phyloP scores from a whole-genome alignment of 2,888 invertebrate species.

The Heliconius aoede region DNA sequence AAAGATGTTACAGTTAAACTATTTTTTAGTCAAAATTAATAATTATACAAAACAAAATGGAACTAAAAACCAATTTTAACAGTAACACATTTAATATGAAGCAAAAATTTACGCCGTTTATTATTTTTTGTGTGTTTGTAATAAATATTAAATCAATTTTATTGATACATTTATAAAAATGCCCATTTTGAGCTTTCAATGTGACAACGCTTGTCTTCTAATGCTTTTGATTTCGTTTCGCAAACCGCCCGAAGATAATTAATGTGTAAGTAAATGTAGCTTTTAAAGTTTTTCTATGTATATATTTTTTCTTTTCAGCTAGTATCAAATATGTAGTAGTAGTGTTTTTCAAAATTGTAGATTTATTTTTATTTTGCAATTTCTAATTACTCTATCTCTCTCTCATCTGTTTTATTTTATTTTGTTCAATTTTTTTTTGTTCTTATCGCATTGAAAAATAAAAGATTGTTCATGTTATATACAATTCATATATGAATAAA shows the following conservation, averaged over 20 bases:
- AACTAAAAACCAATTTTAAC: neutral
- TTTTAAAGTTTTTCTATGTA: slow-evolving; percentile 32
- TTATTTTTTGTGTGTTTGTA: slow-evolving; percentile 36
- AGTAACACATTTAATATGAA: neutral
- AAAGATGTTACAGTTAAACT: neutral
- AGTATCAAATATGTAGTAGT: neutral
- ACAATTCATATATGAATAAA: too few relatives aligned
- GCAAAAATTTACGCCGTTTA: slow-evolving; percentile 4
- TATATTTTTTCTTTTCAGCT: slow-evolving; percentile 31
- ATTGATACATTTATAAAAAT: slow-evolving; percentile 55
- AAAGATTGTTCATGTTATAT: too few relatives aligned
- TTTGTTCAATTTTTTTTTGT: neutral
- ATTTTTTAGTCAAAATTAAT: neutral
- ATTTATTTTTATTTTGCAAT: slow-evolving; percentile 8
- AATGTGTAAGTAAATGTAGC: slow-evolving; percentile 58
- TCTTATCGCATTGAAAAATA: too few relatives aligned
- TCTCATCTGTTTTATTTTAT: too few relatives aligned
- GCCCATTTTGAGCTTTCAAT: slow-evolving; percentile 78
- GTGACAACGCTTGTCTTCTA: slow-evolving; percentile 69
- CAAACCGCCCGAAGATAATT: slow-evolving; percentile 57
- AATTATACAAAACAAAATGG: neutral
- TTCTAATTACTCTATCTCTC: neutral
- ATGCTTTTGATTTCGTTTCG: slow-evolving; percentile 65
- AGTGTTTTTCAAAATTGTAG: neutral
- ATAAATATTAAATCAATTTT: slow-evolving; percentile 9